Percentiles rank a stretch among this genome's conserved stretches.
Conservation (phyloP, 2,888 invertebrate species). For the Aelia acuminata region DNA sequence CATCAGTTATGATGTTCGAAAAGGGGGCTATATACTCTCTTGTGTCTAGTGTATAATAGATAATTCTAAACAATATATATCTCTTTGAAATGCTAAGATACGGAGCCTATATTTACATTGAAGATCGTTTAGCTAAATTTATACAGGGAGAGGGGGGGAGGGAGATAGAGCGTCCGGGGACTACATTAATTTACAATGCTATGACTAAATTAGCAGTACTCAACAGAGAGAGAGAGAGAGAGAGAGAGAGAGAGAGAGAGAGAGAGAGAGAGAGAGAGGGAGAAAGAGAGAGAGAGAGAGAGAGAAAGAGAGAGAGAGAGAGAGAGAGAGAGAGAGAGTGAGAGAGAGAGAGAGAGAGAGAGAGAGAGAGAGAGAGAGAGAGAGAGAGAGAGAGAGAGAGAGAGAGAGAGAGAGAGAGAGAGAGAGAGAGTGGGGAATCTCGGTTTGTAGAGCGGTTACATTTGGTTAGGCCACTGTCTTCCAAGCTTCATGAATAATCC, state of each 20-base stretch:
- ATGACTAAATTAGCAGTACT: constrained; percentile 21
- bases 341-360: no score
- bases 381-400: no score
- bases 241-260: no score
- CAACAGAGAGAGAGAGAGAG: background rate
- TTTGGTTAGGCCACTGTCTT: background rate
- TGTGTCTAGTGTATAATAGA: no score
- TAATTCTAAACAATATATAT: background rate
- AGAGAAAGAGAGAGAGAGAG: no score
- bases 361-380: no score
- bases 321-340: no score
- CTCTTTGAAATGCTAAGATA: background rate
- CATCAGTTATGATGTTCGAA: no score
- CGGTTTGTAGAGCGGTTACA: background rate
- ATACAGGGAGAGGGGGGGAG: background rate
- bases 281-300: no score
- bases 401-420: no score
- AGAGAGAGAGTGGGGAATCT: background rate
- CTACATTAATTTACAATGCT: constrained; percentile 29
- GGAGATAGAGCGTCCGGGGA: background rate
- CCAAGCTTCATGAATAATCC: background rate
- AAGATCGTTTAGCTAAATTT: background rate
- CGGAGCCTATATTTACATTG: background rate
- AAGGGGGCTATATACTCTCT: no score
- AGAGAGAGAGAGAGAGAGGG: no score